Percentiles rank a stretch among this genome's conserved stretches.
phyloP scores from a whole-genome alignment of 2,888 invertebrate species.

The Dryococelus australis region DNA sequence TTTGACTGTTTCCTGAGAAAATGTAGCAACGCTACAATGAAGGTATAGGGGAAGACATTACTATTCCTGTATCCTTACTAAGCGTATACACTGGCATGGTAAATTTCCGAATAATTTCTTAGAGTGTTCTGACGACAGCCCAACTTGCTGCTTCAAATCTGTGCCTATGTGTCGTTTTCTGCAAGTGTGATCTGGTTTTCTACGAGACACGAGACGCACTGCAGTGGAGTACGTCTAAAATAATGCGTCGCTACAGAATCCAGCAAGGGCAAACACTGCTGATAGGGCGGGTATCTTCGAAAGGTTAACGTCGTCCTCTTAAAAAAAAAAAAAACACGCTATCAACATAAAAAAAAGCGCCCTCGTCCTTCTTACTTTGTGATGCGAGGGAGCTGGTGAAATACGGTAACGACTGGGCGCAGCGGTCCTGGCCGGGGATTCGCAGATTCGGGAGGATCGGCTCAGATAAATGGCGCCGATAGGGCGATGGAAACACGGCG shows the following conservation, averaged over 20 bases:
- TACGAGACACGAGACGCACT: no score
- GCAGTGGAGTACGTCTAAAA: no score
- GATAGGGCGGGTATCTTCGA: background rate
- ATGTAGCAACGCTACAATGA: no score
- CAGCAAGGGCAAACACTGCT: background rate
- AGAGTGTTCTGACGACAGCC: no score
- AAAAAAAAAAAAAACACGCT: background rate
- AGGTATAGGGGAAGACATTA: no score
- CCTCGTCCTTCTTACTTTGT: background rate
- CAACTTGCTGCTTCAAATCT: no score
- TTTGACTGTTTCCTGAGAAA: no score
- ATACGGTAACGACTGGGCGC: background rate
- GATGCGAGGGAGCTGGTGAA: background rate
- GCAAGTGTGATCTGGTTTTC: no score
- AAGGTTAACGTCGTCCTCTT: background rate
- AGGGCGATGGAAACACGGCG: background rate
- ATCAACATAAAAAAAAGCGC: background rate
- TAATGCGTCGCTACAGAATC: background rate
- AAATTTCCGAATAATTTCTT: no score
- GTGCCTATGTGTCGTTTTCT: no score
- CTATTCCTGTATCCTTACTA: no score
- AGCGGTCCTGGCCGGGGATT: background rate
- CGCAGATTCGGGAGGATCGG: background rate
- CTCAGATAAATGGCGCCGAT: background rate
- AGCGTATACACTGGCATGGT: no score